Evolutionary conservation across 2,113 vertebrate species (phyloP).

Genomic region (Patagioenas fasciata): DNA sequence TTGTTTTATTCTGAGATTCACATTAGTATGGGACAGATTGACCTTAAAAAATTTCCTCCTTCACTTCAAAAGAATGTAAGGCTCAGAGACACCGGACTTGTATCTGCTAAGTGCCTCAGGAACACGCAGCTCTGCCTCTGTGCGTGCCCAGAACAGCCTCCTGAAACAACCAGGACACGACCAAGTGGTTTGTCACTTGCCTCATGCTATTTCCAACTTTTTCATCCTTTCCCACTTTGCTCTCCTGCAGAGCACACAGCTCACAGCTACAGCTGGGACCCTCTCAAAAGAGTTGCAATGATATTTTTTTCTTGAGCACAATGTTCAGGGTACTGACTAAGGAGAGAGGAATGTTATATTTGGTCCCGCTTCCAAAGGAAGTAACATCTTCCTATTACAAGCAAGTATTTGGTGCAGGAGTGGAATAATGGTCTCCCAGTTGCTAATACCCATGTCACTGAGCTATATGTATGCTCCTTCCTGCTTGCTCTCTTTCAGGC

Average conservation of each 20-base stretch:
- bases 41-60: neutral
- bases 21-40: neutral
- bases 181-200: neutral
- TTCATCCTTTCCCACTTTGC: neutral
- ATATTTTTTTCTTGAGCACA: neutral
- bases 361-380: neutral
- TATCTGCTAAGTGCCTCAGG: neutral
- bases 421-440: neutral
- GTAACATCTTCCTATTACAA: neutral
- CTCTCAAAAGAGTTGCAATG: accelerated
- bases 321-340: neutral
- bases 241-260: neutral
- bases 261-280: neutral
- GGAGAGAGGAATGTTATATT: neutral
- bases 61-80: neutral
- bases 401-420: neutral
- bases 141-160: accelerated
- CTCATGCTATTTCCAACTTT: neutral
- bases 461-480: neutral
- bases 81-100: neutral
- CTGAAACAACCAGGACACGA: neutral
- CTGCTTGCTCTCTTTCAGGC: neutral
- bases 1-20: neutral
- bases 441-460: neutral
- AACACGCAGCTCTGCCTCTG: neutral